phyloP scores from a whole-genome alignment of 2,113 vertebrate species.

The Irena cyanogastra region DNA sequence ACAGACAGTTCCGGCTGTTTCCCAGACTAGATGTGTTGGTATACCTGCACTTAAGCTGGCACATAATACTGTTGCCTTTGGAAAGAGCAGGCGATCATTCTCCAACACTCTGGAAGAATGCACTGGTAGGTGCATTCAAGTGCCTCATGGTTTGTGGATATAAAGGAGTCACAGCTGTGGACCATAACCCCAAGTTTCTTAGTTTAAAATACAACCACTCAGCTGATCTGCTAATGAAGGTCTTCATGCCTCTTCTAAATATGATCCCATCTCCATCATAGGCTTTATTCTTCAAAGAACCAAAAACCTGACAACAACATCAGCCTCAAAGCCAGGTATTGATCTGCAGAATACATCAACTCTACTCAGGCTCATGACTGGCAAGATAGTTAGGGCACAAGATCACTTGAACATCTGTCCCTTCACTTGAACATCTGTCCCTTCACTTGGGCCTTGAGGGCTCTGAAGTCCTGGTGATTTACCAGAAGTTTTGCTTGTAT shows the following conservation, averaged over 20 bases:
- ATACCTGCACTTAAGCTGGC: not conserved
- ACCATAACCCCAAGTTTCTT: not conserved
- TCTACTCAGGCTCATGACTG: not conserved
- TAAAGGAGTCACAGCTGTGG: not conserved
- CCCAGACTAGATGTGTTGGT: not conserved
- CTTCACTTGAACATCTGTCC: not conserved
- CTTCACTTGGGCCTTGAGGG: too few relatives aligned
- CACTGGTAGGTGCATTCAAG: not conserved
- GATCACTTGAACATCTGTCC: not conserved
- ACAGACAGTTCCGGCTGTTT: not conserved
- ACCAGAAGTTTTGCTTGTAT: not conserved
- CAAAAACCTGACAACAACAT: not conserved
- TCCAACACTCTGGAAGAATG: not conserved
- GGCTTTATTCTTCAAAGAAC: not conserved
- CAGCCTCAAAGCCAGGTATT: not conserved
- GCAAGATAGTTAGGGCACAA: too few relatives aligned
- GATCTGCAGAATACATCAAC: not conserved
- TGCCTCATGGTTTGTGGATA: not conserved
- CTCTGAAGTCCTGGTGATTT: not conserved
- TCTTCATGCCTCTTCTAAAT: not conserved
- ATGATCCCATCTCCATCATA: not conserved
- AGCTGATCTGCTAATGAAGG: not conserved
- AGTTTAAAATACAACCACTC: not conserved
- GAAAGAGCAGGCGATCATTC: not conserved
- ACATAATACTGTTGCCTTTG: not conserved